Conservation (phyloP, 2,797 vertebrate species). For the Discoglossus pictus region DNA sequence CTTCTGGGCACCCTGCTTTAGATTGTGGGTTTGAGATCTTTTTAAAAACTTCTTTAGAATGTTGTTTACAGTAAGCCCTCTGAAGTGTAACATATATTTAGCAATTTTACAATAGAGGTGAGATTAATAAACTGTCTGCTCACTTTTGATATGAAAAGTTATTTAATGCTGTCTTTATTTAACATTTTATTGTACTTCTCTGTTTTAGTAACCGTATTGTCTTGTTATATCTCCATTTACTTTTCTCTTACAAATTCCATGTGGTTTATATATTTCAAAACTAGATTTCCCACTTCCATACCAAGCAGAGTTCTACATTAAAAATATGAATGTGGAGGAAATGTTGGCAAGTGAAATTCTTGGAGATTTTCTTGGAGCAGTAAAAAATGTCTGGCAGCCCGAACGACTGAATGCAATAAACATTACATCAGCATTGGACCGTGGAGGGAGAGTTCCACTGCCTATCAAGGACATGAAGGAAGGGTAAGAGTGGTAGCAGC, state of each 20-base stretch:
- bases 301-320: constrained; percentile 97
- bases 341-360: constrained; percentile 97
- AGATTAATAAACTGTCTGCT: too few relatives aligned
- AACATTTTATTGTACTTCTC: too few relatives aligned
- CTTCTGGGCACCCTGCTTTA: too few relatives aligned
- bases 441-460: constrained; percentile 91
- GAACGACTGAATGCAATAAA: constrained; percentile 96
- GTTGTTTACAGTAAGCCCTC: too few relatives aligned
- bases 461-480: constrained; percentile 98
- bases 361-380: constrained; percentile 94
- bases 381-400: constrained; percentile 98
- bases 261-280: constrained; percentile 24
- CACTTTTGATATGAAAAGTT: too few relatives aligned
- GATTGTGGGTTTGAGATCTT: too few relatives aligned
- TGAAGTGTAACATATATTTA: too few relatives aligned
- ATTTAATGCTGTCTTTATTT: too few relatives aligned
- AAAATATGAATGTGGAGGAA: constrained; percentile 98
- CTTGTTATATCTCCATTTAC: too few relatives aligned
- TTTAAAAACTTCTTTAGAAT: too few relatives aligned
- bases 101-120: too few relatives aligned
- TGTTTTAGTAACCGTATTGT: too few relatives aligned
- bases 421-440: constrained; percentile 94
- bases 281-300: constrained; percentile 91
- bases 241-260: neutral
- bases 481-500: constrained; percentile 84